Evolutionary conservation across 2,888 invertebrate genomes (phyloP), one percentile per base, ranked within the genome.

Genomic region (Rhingia campestris): DNA sequence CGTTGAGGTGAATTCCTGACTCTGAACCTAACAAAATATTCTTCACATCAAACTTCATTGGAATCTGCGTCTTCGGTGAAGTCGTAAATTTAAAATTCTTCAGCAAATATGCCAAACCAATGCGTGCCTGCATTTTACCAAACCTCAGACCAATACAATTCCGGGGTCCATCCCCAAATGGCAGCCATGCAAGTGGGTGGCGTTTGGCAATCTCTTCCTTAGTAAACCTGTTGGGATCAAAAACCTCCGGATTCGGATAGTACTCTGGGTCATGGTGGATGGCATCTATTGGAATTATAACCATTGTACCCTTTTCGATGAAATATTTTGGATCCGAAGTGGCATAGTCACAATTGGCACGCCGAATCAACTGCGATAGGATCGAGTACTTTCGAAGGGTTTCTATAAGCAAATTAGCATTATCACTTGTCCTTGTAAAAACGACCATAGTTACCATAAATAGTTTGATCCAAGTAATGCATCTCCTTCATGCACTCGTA

Each of bases 351-450:
- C 51, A 30, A 33, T 3, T 86, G 81, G 58, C 72, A 81, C n/a
- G 39, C 81, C 54, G 87, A 86, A 30, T 76, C 81, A 4, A 64
- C 66, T 12, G 49, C 85, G 75, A 88, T 89, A 93, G 88, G 0
- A 93, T 92, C n/a, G 93, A 93, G 86, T 93, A 92, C 87, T 92
- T 92, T 30, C 93, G 90, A 88, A 93, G 91, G 2, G 93, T 92
- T 90, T 93, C 93, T 93, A 88, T 0, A 58, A 54, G 22, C 22
- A 22, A 22, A 2, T 2, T 22, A 10, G 4, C 30, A 9, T 45
- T 7, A 75, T 32, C 41, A 43, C 14, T 10, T 10, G 22, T 14
- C 9, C 0, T 41, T 32, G 5, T 9, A 32, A 6, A 14, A 41
- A 51, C 22, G 0, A 35, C 4, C 12, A 49, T 22, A 69, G 86